These are phyloP conservation scores for Leptodirus hochenwartii DNA, from an alignment of 2,888 invertebrate genomes.

Conservation along the genomic window DNA sequence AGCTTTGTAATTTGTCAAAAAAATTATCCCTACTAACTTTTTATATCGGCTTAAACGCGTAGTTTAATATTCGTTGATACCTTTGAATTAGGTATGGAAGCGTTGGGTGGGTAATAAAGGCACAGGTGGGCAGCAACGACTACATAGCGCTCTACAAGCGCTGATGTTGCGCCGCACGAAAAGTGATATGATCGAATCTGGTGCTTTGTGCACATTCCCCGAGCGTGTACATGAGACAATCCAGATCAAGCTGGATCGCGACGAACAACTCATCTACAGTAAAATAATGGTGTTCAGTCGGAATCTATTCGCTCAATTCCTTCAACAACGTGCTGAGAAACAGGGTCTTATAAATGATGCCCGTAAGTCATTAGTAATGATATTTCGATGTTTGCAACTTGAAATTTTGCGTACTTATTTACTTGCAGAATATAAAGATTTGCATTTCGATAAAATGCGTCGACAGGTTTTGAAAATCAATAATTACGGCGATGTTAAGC, in stretches of 20 bases:
- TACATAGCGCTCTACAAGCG: conserved; percentile 71
- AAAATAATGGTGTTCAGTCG: conserved; percentile 52
- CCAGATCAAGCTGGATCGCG: conserved; percentile 42
- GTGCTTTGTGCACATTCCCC: conserved; percentile 43
- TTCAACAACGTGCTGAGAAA: conserved; percentile 57
- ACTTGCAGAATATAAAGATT: too few species aligned
- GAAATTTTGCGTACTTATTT: too few species aligned
- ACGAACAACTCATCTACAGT: conserved; percentile 64
- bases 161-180: conserved; percentile 82
- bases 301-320: conserved; percentile 56
- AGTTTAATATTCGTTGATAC: too few species aligned
- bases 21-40: too few species aligned
- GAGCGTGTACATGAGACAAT: conserved; percentile 35
- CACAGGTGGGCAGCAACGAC: conserved; percentile 55
- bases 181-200: conserved; percentile 46
- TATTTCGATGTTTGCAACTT: too few species aligned
- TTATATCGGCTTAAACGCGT: too few species aligned
- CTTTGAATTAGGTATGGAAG: conserved; percentile 84
- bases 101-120: conserved; percentile 79
- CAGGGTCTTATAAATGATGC: too few species aligned
- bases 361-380: too few species aligned
- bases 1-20: too few species aligned
- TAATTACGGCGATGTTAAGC: conserved; percentile 30
- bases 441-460: conserved; percentile 46
- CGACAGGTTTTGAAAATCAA: conserved; percentile 40